Percentiles rank a stretch among this genome's conserved stretches.
Evolutionary conservation across 2,113 vertebrate genomes (phyloP).

Genomic region (Bucco capensis): DNA sequence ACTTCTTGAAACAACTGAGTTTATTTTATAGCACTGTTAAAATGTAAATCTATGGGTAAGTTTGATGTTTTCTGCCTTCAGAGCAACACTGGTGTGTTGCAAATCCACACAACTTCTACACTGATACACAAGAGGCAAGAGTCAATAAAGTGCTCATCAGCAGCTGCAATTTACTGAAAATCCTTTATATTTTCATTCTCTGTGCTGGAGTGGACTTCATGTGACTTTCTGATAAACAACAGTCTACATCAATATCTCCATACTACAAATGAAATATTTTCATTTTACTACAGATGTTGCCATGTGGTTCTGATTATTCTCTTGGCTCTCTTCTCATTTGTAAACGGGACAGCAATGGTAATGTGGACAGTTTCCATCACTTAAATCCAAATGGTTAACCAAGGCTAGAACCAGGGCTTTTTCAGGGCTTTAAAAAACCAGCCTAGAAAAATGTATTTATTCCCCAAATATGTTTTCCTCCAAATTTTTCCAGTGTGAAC

Average conservation of each 20-base stretch:
- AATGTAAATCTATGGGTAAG: neutral
- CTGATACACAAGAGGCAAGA: neutral
- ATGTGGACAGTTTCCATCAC: neutral
- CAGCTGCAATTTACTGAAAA: neutral
- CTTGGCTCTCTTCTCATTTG: neutral
- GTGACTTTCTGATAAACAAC: neutral
- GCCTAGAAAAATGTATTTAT: neutral
- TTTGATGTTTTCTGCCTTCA: neutral
- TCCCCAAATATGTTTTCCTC: neutral
- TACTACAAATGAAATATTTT: neutral
- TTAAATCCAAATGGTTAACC: neutral
- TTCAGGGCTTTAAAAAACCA: neutral
- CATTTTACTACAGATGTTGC: neutral
- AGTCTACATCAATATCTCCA: neutral
- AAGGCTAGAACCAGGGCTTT: neutral
- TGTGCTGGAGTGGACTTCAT: neutral
- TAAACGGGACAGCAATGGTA: neutral
- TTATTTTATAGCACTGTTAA: neutral
- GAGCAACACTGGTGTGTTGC: rapidly evolving
- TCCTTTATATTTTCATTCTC: neutral
- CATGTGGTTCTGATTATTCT: neutral
- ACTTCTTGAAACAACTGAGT: neutral
- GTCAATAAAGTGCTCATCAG: neutral
- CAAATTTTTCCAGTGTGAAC: neutral
- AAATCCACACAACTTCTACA: neutral